Evolutionary conservation across 2,888 invertebrate species (phyloP).

Genomic region (Pilophorus perplexus): DNA sequence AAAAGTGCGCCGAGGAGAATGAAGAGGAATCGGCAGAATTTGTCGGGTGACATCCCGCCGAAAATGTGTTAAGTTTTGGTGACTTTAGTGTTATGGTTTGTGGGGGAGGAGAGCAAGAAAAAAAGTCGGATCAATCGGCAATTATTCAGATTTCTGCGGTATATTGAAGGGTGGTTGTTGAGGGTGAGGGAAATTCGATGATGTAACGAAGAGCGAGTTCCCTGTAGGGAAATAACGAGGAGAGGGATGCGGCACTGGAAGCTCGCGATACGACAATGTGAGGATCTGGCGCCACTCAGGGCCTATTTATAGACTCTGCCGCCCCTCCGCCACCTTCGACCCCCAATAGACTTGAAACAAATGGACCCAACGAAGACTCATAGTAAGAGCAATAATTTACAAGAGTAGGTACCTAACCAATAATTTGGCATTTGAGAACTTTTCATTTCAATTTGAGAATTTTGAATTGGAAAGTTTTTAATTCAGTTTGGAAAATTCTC

Average conservation of each 20-base stretch:
- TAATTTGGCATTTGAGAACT: too few relatives aligned
- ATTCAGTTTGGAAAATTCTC: too few relatives aligned
- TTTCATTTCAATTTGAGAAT: too few relatives aligned
- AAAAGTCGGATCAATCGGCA: too few relatives aligned
- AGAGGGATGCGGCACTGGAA: slow-evolving; percentile 29
- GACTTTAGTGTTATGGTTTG: neutral
- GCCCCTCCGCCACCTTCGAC: slow-evolving; percentile 7
- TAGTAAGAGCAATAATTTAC: too few relatives aligned
- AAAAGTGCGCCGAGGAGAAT: slow-evolving; percentile 14
- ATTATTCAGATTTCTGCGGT: too few relatives aligned
- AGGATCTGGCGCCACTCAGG: slow-evolving; percentile 10
- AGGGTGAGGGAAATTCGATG: neutral
- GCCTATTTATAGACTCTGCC: slow-evolving; percentile 37
- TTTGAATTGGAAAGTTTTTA: too few relatives aligned
- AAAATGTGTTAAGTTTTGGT: neutral
- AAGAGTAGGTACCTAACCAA: too few relatives aligned
- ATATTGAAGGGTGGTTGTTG: too few relatives aligned
- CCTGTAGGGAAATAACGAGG: slow-evolving; percentile 1
- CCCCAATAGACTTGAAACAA: neutral
- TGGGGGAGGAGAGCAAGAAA: neutral
- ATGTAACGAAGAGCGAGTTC: neutral
- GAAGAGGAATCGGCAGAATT: neutral
- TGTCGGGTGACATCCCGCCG: slow-evolving; percentile 29
- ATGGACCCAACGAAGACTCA: too few relatives aligned
- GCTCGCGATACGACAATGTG: slow-evolving; percentile 21